phyloP scores from a whole-genome alignment of 2,797 vertebrate species.

The Spinus pinus region DNA sequence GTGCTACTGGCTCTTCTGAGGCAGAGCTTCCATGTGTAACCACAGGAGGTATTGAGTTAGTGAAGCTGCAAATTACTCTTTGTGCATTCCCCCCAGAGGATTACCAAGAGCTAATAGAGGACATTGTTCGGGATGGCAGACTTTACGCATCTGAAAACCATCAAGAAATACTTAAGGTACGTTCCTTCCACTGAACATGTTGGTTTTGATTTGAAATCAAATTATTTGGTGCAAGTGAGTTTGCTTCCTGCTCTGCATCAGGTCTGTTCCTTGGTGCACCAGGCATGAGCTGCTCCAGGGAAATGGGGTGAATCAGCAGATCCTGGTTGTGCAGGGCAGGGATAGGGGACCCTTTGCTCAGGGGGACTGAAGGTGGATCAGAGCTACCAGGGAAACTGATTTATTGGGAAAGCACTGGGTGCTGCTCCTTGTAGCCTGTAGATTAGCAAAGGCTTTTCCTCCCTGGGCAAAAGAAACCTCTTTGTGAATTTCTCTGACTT shows the following conservation, averaged over 20 bases:
- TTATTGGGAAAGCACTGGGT: background rate
- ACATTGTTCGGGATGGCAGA: conserved; percentile 96
- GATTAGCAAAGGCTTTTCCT: background rate
- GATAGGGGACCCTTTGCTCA: background rate
- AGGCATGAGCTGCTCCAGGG: background rate
- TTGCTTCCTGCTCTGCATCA: background rate
- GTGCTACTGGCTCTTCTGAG: background rate
- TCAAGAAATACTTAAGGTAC: conserved; percentile 98
- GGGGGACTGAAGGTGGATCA: background rate
- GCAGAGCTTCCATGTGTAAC: background rate
- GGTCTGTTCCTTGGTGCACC: background rate
- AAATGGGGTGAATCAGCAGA: background rate
- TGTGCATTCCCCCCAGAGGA: conserved; percentile 84
- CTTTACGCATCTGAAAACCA: conserved; percentile 98
- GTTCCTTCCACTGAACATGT: background rate
- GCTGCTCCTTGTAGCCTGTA: background rate
- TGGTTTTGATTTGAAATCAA: background rate
- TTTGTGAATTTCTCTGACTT: background rate
- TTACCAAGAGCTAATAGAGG: conserved; percentile 97
- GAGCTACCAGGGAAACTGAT: background rate
- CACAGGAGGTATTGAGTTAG: background rate
- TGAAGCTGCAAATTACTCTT: background rate
- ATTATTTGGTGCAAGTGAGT: background rate
- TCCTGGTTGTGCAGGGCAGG: background rate
- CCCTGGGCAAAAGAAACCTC: rapidly evolving